Conservation (phyloP, 2,797 vertebrate genomes). For the Rallus crepitans region DNA sequence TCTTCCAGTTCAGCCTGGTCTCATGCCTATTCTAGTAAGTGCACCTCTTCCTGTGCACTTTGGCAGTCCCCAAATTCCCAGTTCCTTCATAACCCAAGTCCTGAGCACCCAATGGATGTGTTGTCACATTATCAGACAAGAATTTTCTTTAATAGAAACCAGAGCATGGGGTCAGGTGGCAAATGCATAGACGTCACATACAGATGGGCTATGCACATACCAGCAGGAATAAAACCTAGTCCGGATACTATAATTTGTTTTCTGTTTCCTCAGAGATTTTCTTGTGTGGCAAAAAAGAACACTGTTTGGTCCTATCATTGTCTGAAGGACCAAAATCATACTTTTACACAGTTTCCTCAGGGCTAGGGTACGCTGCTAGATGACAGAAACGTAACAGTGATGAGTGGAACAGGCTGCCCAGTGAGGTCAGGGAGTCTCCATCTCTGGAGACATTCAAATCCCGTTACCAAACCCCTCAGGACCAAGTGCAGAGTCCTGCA, state of each 20-base stretch:
- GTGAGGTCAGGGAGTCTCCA: too few relatives aligned
- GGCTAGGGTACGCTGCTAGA: not conserved
- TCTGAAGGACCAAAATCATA: not conserved
- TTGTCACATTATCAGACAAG: rapidly evolving
- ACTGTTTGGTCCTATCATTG: too few relatives aligned
- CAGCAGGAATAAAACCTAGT: not conserved
- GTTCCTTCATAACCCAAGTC: not conserved
- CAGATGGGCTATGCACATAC: not conserved
- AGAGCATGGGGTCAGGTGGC: not conserved
- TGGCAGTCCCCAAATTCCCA: not conserved
- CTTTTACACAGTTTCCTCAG: not conserved
- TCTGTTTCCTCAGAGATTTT: not conserved
- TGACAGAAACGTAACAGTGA: not conserved
- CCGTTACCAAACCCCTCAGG: too few relatives aligned
- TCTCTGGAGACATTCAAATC: too few relatives aligned
- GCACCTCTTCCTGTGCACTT: not conserved
- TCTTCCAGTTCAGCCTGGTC: not conserved
- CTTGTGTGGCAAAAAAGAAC: not conserved
- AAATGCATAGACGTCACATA: not conserved
- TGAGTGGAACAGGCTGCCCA: not conserved
- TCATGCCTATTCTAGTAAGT: rapidly evolving
- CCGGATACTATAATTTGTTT: not conserved
- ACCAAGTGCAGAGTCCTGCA: too few relatives aligned
- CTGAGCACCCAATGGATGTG: rapidly evolving
- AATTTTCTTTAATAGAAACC: not conserved